Percentiles rank a stretch among this genome's conserved stretches.
These are phyloP conservation scores for Serrognathus titanus DNA, from an alignment of 2,888 invertebrate genomes.

Conservation along the genomic window DNA sequence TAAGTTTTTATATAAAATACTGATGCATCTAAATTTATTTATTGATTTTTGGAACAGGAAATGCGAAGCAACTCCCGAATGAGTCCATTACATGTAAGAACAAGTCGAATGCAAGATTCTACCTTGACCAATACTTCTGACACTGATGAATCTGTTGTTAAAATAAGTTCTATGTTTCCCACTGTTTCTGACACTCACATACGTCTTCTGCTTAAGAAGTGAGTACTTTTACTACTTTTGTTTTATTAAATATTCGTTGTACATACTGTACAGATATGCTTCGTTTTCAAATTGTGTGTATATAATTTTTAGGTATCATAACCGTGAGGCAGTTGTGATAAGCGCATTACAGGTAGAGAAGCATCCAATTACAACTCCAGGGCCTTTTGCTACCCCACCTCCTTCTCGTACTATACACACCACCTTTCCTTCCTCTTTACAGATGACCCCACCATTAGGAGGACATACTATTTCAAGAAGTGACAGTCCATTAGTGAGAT, in stretches of 20 bases:
- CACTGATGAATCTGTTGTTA: conserved; percentile 70
- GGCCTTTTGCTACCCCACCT: conserved; percentile 73
- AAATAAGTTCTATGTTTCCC: conserved; percentile 85
- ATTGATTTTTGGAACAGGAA: conserved; percentile 30
- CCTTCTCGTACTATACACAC: conserved; percentile 57
- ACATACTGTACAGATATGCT: neutral
- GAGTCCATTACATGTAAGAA: conserved; percentile 40
- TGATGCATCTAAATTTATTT: neutral
- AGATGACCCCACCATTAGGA: conserved; percentile 67
- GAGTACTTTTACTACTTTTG: conserved; percentile 47
- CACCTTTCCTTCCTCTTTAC: conserved; percentile 50
- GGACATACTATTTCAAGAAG: conserved; percentile 37
- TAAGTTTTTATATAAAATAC: conserved; percentile 1
- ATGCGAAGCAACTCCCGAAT: conserved; percentile 32
- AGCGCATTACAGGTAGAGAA: conserved; percentile 92
- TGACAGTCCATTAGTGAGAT: conserved; percentile 59
- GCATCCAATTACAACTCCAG: conserved; percentile 85
- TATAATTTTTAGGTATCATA: conserved; percentile 73
- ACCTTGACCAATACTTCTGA: conserved; percentile 59
- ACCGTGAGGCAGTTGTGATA: conserved; percentile 87
- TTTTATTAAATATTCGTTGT: neutral
- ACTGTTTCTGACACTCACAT: conserved; percentile 88
- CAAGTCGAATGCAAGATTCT: conserved; percentile 60
- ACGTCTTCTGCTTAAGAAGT: conserved; percentile 83
- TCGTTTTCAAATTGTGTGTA: neutral